phyloP scores from a whole-genome alignment of 1,140 invertebrate genomes.

The Anadara kagoshimensis region DNA sequence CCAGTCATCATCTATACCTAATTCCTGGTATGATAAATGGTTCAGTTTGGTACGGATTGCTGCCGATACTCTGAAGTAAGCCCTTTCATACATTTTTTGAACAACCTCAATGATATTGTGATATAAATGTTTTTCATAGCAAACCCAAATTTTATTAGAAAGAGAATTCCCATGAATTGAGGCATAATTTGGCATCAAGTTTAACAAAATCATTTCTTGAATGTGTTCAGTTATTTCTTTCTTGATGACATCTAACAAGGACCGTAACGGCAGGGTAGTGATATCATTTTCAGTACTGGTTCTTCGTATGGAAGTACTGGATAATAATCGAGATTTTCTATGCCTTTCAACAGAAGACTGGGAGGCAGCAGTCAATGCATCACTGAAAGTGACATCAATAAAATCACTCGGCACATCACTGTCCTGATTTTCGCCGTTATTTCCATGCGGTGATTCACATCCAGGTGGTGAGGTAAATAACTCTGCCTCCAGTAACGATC shows the following conservation, averaged over 20 bases:
- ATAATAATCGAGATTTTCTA: too few relatives aligned
- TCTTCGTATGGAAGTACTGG: neutral
- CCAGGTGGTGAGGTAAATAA: slow-evolving; percentile 6
- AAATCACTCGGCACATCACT: slow-evolving; percentile 20
- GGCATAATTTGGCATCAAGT: neutral
- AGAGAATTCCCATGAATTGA: neutral
- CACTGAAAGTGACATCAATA: slow-evolving; percentile 16
- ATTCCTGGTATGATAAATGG: slow-evolving; percentile 11
- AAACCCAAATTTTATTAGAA: slow-evolving; percentile 29
- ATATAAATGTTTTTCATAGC: slow-evolving; percentile 36
- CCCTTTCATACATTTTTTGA: slow-evolving; percentile 25
- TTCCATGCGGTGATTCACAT: neutral
- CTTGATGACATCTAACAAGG: slow-evolving; percentile 31
- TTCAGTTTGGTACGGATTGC: slow-evolving; percentile 17
- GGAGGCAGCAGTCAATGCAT: neutral
- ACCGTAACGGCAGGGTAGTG: neutral
- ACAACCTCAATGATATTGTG: slow-evolving; percentile 13
- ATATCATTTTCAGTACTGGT: neutral
- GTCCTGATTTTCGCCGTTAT: neutral
- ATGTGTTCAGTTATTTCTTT: slow-evolving; percentile 28
- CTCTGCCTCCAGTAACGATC: slow-evolving; percentile 12
- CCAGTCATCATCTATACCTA: slow-evolving; percentile 37
- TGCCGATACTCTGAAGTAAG: slow-evolving; percentile 16
- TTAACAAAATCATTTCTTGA: slow-evolving; percentile 4
- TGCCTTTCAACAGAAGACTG: neutral